phyloP scores from a whole-genome alignment of 1,140 invertebrate species.

The Cydia pomonella region DNA sequence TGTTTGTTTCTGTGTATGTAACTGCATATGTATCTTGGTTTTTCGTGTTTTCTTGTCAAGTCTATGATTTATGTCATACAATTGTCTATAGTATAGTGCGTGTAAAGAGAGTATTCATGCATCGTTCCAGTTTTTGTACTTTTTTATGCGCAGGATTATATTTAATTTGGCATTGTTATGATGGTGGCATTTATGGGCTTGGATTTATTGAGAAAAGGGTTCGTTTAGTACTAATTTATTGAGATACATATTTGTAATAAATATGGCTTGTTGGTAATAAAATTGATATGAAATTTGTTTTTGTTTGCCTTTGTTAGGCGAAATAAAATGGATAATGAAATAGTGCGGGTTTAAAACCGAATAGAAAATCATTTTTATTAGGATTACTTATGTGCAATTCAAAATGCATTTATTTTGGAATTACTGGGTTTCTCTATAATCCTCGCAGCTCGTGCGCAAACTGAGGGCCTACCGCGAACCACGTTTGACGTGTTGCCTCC shows the following conservation, averaged over 20 bases:
- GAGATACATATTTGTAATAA: conserved; percentile 28
- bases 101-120: conserved; percentile 73
- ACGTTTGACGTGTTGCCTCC: no score
- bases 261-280: conserved; percentile 15
- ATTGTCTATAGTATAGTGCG: conserved; percentile 75
- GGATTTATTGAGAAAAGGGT: conserved; percentile 61
- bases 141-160: conserved; percentile 68
- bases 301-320: not conserved
- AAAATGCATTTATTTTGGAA: no score
- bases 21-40: conserved; percentile 44
- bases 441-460: no score
- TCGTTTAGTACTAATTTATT: conserved; percentile 41
- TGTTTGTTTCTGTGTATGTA: conserved; percentile 33
- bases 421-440: no score
- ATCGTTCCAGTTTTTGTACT: conserved; percentile 59
- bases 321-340: not conserved
- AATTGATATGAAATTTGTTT: conserved; percentile 5
- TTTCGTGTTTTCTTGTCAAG: conserved; percentile 70
- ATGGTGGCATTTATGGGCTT: conserved; percentile 63
- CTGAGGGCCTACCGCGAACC: no score
- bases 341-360: not conserved
- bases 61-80: conserved; percentile 73
- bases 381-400: no score
- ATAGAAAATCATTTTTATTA: no score
- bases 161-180: conserved; percentile 74